A percentile compares a stretch with the other conserved stretches of the same genome.
phyloP scores from a whole-genome alignment of 2,888 invertebrate species.

The Tenthredo distinguenda region DNA sequence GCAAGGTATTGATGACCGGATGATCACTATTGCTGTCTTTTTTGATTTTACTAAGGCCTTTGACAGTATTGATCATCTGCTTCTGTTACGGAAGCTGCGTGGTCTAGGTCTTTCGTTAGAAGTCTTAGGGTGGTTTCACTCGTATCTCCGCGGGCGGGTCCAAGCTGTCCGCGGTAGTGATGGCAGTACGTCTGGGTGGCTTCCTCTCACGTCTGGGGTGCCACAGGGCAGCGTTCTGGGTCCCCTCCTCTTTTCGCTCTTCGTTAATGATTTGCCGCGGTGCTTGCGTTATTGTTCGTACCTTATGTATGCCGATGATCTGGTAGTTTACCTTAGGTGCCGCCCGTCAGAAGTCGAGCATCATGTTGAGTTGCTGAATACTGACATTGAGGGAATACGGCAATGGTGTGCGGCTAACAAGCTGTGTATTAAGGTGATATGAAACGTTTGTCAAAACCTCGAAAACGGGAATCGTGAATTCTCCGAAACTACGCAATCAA shows the following conservation, averaged over 20 bases:
- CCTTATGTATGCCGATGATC: conserved; percentile 2
- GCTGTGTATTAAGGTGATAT: neutral
- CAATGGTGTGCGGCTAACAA: neutral
- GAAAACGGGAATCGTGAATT: no score
- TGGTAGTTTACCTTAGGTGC: neutral
- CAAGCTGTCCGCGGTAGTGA: neutral
- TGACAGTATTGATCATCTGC: conserved; percentile 18
- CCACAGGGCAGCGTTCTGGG: conserved; percentile 15
- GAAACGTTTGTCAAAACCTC: no score
- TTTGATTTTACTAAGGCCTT: conserved; percentile 22
- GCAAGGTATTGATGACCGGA: neutral
- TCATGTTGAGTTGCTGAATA: neutral
- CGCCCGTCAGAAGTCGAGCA: neutral
- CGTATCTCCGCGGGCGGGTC: neutral
- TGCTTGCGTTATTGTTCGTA: neutral
- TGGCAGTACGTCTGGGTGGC: neutral
- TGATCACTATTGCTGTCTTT: neutral
- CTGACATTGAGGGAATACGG: neutral
- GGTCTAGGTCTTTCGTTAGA: neutral
- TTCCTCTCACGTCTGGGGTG: neutral
- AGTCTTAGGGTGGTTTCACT: neutral
- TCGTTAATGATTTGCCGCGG: neutral
- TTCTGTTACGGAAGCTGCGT: neutral
- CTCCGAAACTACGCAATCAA: no score
- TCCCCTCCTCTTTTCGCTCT: neutral